Base-by-base conservation (phyloP, 2,888 invertebrate species). In the Ypsolopha scabrella region DNA sequence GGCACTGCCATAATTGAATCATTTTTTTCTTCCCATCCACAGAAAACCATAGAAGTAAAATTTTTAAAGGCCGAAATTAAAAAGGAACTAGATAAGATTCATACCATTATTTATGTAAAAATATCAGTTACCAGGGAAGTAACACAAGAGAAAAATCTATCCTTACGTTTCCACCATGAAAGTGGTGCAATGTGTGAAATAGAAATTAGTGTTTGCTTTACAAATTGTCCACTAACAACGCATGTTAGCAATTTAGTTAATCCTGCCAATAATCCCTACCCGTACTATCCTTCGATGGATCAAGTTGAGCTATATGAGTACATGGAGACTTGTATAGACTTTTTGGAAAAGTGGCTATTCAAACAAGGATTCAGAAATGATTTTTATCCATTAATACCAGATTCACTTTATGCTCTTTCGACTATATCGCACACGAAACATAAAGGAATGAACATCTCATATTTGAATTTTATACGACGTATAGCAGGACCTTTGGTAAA, bases 341-440 rank as follows among this genome's bases (percentile, higher is more conserved):
- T 86, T 64, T 62, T 86, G 44, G 83, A 85, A 58, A 81, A 72
- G 57, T 86, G 86, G 86, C 74, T 86, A 80, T 85, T 75, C 55
- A 74, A 74, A 51, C 85, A 86, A 76, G 86, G 86, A 7, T 86
- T 83, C 61, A 73, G 80, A 49, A 75, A 80, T 63, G 86, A 86
- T 56, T 67, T 86, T 48, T 80, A 68, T 61, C 85, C 86, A 2
- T 66, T 69, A 51, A 80, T 86, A 58, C 86, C 86, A 34, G 80
- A 81, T 56, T 80, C 82, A 37, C 79, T 85, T 59, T 73, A 80
- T 60, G 72, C 75, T 34, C 74, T 81, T 58, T 79, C 83, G 7
- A 61, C 68, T 14, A 61, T 80, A 43, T 59, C 74, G 13, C 64
- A 72, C 1, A 71, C 71, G 55, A 24, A 58, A 46, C 57, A 56